Evolutionary conservation across 2,888 invertebrate species (phyloP).

Genomic region (Himalopsyche kuldschensis): DNA sequence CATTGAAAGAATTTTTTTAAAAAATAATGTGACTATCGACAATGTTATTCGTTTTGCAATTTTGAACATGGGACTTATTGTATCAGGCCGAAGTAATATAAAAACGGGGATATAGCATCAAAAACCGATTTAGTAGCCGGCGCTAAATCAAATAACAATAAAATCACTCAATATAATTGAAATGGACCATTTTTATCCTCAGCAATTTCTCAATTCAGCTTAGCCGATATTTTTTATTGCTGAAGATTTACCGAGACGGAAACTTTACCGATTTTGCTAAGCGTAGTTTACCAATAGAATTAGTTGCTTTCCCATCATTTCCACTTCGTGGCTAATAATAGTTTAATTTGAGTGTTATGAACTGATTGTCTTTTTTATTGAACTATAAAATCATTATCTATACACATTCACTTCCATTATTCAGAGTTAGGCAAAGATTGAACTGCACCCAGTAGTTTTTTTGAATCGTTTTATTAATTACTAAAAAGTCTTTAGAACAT

Average conservation of each 20-base stretch:
- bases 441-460: too few relatives aligned
- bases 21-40: not conserved
- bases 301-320: not conserved
- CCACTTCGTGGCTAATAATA: not conserved
- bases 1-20: too few relatives aligned
- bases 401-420: too few relatives aligned
- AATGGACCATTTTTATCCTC: not conserved
- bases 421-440: too few relatives aligned
- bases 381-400: not conserved
- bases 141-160: conserved; percentile 1
- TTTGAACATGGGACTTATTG: not conserved
- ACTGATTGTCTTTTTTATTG: not conserved
- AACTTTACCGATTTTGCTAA: not conserved
- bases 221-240: not conserved
- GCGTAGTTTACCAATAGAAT: not conserved
- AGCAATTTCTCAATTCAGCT: not conserved
- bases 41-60: not conserved
- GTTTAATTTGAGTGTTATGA: not conserved
- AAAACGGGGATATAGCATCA: not conserved
- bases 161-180: not conserved
- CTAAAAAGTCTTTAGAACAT: too few relatives aligned
- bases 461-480: too few relatives aligned
- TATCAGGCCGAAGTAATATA: not conserved
- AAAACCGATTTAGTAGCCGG: not conserved
- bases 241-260: not conserved